phyloP scores from a whole-genome alignment of 2,888 invertebrate species.

The Anarsia innoxiella region DNA sequence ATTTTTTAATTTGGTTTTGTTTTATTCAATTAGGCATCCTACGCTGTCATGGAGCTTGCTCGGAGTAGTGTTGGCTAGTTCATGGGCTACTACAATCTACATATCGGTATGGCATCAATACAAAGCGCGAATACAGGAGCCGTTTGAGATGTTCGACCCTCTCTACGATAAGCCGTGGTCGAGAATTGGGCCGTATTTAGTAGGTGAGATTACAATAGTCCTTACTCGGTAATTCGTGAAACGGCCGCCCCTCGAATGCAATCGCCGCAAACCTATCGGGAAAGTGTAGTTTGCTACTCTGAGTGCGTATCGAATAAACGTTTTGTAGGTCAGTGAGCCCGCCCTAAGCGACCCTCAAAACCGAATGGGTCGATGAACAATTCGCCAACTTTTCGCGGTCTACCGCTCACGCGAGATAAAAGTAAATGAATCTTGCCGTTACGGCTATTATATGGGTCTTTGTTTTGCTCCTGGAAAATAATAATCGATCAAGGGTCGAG shows the following conservation, averaged over 20 bases:
- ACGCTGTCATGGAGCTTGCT: slow-evolving; percentile 77
- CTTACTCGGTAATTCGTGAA: slow-evolving; percentile 5
- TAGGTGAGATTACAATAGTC: slow-evolving; percentile 70
- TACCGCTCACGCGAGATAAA: slow-evolving; percentile 17
- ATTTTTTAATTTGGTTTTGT: background rate
- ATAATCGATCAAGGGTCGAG: too few relatives aligned
- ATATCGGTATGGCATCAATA: slow-evolving; percentile 85
- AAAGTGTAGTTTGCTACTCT: slow-evolving; percentile 21
- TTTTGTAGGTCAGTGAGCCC: slow-evolving; percentile 31
- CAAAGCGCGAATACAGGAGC: slow-evolving; percentile 83
- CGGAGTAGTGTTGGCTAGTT: slow-evolving; percentile 77
- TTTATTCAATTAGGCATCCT: slow-evolving; percentile 72
- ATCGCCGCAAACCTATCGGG: slow-evolving; percentile 13
- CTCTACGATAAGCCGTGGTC: slow-evolving; percentile 91
- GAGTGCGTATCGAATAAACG: slow-evolving; percentile 20
- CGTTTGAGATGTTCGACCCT: slow-evolving; percentile 88
- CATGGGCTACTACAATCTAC: slow-evolving; percentile 85
- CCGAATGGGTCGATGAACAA: slow-evolving; percentile 31
- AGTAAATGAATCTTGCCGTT: slow-evolving; percentile 15
- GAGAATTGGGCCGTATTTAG: slow-evolving; percentile 85
- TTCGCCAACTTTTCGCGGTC: slow-evolving; percentile 30
- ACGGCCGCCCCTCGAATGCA: slow-evolving; percentile 2
- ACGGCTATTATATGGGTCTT: slow-evolving; percentile 3
- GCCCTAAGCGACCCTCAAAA: slow-evolving; percentile 31
- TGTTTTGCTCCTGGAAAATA: slow-evolving; percentile 5